These are phyloP conservation scores for Spea multiplicata DNA, from an alignment of 2,113 vertebrate species.

Conservation along the genomic window DNA sequence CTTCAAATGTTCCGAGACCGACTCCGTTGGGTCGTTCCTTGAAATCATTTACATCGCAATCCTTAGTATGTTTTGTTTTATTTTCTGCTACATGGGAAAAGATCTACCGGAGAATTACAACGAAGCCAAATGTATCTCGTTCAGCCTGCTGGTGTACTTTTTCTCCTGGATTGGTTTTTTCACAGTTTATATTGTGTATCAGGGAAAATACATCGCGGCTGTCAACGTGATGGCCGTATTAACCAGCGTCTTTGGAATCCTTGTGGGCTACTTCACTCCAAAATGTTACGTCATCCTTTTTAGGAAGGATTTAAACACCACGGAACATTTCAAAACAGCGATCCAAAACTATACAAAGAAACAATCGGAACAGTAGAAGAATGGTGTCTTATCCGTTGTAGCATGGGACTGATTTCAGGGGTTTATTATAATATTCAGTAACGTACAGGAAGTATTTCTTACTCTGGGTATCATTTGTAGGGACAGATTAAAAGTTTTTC, in stretches of 20 bases:
- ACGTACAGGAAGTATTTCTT: too few relatives aligned
- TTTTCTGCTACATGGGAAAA: constrained; percentile 80
- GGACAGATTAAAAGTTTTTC: too few relatives aligned
- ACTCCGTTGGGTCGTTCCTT: fast-evolving
- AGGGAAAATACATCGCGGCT: constrained; percentile 55
- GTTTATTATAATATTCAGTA: too few relatives aligned
- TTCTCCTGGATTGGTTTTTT: constrained; percentile 68
- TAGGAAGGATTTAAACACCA: constrained; percentile 72
- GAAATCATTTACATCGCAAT: constrained; percentile 48
- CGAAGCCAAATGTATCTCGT: constrained; percentile 83
- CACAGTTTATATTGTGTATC: constrained; percentile 58
- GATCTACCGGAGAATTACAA: constrained; percentile 87
- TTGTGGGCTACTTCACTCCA: constrained; percentile 76
- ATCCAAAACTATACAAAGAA: constrained; percentile 79
- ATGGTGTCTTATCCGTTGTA: neutral
- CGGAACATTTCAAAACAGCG: constrained; percentile 75
- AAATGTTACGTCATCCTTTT: constrained; percentile 76
- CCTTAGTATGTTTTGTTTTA: constrained; percentile 69
- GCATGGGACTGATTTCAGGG: too few relatives aligned
- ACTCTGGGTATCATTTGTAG: too few relatives aligned
- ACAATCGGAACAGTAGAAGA: constrained; percentile 28
- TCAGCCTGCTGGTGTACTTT: constrained; percentile 75
- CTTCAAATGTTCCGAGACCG: constrained; percentile 59
- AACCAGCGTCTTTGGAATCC: constrained; percentile 62
- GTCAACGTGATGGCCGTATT: constrained; percentile 59